Conservation (phyloP, 2,113 vertebrate species). For the Perccottus glenii region DNA sequence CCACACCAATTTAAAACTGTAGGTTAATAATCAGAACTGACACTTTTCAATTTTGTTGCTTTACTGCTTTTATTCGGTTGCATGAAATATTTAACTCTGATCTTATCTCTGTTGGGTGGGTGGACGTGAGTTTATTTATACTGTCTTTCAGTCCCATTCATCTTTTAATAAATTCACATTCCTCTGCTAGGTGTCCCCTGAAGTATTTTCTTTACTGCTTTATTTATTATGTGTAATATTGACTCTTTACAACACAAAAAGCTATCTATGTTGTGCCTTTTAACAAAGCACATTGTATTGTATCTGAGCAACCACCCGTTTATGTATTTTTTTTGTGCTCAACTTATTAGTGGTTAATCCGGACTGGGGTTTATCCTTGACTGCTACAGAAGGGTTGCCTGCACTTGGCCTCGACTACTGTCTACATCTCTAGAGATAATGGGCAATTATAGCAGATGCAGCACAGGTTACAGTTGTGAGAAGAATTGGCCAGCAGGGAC, state of each 20-base stretch:
- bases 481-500: constrained; percentile 38
- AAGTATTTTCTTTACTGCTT: neutral
- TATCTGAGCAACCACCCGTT: constrained; percentile 14
- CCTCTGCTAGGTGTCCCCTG: constrained; percentile 5
- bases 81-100: no score
- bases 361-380: constrained; percentile 14
- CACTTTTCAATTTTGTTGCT: no score
- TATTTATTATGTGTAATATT: constrained; percentile 28
- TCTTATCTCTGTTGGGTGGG: no score
- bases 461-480: constrained; percentile 45
- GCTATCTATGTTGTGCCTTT: constrained; percentile 11
- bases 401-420: constrained; percentile 7
- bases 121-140: neutral
- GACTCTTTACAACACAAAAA: constrained; percentile 1
- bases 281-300: constrained; percentile 1
- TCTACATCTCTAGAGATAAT: constrained; percentile 49
- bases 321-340: neutral
- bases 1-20: no score
- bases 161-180: constrained; percentile 3
- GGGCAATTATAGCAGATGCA: constrained; percentile 63
- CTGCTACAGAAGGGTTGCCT: constrained; percentile 18
- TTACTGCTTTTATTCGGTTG: no score
- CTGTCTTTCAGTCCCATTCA: neutral
- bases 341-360: constrained; percentile 12
- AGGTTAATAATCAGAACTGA: no score